These are phyloP conservation scores for Gibbula magus DNA, from an alignment of 2,888 invertebrate genomes.

Conservation along the genomic window DNA sequence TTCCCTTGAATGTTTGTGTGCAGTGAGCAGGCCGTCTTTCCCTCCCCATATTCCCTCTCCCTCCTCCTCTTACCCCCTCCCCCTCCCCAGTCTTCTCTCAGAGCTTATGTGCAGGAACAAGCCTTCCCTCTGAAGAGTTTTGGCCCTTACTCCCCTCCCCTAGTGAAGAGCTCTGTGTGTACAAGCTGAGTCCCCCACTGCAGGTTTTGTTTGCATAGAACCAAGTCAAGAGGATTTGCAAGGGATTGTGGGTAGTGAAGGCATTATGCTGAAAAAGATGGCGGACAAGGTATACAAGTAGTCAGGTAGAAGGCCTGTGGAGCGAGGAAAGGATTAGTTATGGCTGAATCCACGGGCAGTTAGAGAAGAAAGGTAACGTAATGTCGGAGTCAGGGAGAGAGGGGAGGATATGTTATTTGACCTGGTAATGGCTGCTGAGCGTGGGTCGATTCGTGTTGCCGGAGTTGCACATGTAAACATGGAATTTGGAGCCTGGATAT, in stretches of 20 bases:
- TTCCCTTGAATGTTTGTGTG: background rate
- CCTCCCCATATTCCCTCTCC: background rate
- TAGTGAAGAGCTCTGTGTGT: no score
- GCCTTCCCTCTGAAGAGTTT: background rate
- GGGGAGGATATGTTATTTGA: background rate
- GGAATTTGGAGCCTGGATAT: background rate
- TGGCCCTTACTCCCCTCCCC: background rate
- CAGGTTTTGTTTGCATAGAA: background rate
- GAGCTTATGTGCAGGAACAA: background rate
- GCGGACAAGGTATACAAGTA: background rate
- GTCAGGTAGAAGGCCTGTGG: background rate
- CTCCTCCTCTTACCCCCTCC: background rate
- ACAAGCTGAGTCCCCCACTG: background rate
- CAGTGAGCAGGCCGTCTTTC: background rate
- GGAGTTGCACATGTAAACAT: background rate
- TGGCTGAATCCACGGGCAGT: background rate
- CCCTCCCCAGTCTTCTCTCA: background rate
- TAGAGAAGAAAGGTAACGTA: background rate
- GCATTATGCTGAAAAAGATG: conserved; percentile 8
- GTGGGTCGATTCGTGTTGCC: no score
- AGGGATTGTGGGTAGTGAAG: conserved; percentile 3
- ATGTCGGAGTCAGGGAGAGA: background rate
- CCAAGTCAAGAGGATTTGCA: conserved; percentile 9
- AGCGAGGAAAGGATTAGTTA: background rate
- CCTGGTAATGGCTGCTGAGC: no score